These are phyloP conservation scores for Neogobius melanostomus DNA, from an alignment of 2,113 vertebrate genomes.

Conservation along the genomic window DNA sequence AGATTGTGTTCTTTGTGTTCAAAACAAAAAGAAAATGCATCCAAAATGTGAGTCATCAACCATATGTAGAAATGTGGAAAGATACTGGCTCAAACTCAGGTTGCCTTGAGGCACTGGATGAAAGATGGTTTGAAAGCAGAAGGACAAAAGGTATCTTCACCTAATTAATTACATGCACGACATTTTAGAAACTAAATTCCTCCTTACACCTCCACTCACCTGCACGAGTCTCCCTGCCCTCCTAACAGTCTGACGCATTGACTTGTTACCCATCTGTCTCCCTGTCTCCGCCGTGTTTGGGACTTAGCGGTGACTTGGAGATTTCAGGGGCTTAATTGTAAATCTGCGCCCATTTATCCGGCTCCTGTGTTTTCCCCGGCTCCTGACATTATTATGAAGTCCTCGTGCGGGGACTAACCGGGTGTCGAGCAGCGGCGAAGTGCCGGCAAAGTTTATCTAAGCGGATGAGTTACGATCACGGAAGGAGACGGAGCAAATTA, in stretches of 20 bases:
- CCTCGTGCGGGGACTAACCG: neutral
- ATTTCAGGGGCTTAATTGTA: constrained; percentile 7
- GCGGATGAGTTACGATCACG: neutral
- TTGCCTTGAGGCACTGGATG: no score
- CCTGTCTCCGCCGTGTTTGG: constrained; percentile 1
- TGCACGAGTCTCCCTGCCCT: neutral
- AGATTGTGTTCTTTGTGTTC: no score
- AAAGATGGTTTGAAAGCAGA: no score
- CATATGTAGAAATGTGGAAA: no score
- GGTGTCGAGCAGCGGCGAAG: neutral
- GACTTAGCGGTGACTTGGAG: neutral
- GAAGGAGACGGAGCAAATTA: neutral
- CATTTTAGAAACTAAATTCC: no score
- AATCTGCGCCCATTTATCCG: constrained; percentile 12
- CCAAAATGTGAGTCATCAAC: no score
- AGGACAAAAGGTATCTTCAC: no score
- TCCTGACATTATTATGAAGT: constrained; percentile 6
- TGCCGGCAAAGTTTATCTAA: neutral
- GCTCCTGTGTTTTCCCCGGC: neutral
- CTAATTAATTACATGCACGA: no score
- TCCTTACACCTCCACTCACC: no score
- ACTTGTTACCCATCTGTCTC: constrained; percentile 9
- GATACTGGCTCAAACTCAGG: no score
- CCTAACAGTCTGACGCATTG: neutral
- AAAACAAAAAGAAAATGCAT: no score